Percentiles rank a stretch among this genome's conserved stretches.
These are phyloP conservation scores for Heliconius sara DNA, from an alignment of 2,888 invertebrate species.

Conservation along the genomic window DNA sequence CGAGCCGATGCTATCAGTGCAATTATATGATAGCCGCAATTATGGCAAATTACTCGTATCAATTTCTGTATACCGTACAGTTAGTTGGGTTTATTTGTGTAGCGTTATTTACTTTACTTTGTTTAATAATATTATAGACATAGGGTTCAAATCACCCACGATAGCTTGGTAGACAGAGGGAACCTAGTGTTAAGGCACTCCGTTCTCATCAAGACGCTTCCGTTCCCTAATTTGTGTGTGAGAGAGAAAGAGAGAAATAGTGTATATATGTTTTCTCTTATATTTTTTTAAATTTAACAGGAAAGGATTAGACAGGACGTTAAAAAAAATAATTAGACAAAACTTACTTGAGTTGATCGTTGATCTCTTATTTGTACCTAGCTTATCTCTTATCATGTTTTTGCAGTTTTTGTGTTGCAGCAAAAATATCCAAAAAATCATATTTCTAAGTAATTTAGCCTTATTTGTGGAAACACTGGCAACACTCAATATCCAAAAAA, in stretches of 20 bases:
- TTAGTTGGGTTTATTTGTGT: neutral
- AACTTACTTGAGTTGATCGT: no score
- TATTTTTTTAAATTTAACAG: no score
- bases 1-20: constrained; percentile 1
- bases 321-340: no score
- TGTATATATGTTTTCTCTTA: no score
- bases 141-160: neutral
- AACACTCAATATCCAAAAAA: no score
- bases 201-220: no score
- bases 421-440: neutral
- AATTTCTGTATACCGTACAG: neutral
- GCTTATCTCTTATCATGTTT: no score
- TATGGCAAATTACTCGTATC: neutral
- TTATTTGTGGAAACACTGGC: constrained; percentile 13
- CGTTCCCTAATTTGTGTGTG: no score
- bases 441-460: neutral
- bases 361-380: no score
- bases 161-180: neutral
- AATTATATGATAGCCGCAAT: neutral
- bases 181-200: neutral
- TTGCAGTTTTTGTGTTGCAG: no score
- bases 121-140: neutral
- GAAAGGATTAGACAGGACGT: no score
- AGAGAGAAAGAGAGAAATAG: no score
- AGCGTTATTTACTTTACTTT: neutral